phyloP scores from a whole-genome alignment of 2,797 vertebrate genomes.

The Ciconia nigra region DNA sequence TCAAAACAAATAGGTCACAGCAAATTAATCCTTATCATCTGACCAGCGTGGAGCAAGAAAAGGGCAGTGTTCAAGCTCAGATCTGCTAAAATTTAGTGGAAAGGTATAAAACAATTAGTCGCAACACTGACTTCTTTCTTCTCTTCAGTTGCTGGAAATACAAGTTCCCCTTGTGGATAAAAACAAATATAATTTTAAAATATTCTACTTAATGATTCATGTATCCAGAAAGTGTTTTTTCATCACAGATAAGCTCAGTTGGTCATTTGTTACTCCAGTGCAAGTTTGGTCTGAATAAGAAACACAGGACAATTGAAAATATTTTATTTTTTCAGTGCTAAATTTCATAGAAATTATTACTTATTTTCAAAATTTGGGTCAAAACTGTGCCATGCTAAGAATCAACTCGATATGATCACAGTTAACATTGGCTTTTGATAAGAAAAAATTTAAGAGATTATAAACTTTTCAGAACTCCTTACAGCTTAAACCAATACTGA shows the following conservation, averaged over 20 bases:
- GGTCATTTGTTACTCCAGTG: background rate
- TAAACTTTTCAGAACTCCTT: background rate
- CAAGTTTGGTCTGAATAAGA: background rate
- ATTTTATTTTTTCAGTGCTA: background rate
- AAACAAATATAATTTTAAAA: background rate
- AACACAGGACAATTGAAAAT: background rate
- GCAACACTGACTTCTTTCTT: background rate
- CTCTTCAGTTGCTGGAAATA: background rate
- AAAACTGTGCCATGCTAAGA: background rate
- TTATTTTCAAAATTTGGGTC: background rate
- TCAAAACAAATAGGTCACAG: slow-evolving; percentile 74
- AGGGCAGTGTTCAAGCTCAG: slow-evolving; percentile 23
- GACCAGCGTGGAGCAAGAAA: slow-evolving; percentile 38
- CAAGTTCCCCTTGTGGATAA: background rate
- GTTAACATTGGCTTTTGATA: background rate
- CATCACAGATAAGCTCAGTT: background rate
- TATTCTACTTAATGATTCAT: background rate
- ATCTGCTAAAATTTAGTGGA: slow-evolving; percentile 47
- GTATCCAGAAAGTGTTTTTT: background rate
- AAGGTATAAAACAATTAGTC: slow-evolving; percentile 39
- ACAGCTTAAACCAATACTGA: background rate
- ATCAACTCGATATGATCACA: background rate
- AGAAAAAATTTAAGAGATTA: background rate
- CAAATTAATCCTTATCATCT: slow-evolving; percentile 76
- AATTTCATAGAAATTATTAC: background rate